Evolutionary conservation across 2,113 vertebrate genomes (phyloP).

Genomic region (Antigone vipio): DNA sequence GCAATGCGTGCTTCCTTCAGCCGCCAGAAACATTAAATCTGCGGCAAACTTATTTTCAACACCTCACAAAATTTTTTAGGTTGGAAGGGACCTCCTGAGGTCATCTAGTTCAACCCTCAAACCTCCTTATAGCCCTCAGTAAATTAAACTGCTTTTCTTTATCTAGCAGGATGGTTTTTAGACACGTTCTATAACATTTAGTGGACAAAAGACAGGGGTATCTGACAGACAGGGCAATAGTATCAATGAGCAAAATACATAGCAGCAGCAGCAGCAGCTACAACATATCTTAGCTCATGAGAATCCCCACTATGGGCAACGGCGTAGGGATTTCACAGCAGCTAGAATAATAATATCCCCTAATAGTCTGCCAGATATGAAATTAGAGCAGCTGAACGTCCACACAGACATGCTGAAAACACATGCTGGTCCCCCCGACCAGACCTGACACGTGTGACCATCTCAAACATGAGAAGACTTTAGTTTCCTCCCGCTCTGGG

Average conservation of each 20-base stretch:
- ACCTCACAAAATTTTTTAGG: neutral
- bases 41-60: neutral
- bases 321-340: neutral
- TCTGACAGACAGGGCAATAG: neutral
- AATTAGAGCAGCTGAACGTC: neutral
- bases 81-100: neutral
- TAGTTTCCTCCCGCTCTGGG: neutral
- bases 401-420: neutral
- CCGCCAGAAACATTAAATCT: neutral
- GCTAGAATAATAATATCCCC: neutral
- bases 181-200: rapidly evolving
- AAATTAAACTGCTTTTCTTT: neutral
- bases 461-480: neutral
- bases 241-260: neutral
- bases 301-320: neutral
- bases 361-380: neutral
- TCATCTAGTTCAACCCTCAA: neutral
- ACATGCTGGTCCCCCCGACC: neutral
- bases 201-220: neutral
- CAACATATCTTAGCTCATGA: rapidly evolving
- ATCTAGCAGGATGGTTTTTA: rapidly evolving
- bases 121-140: neutral
- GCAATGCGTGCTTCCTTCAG: neutral
- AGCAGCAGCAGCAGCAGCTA: neutral
- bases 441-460: neutral